Evolutionary conservation across 2,113 vertebrate species (phyloP).

Genomic region (Pteruthius melanotis): DNA sequence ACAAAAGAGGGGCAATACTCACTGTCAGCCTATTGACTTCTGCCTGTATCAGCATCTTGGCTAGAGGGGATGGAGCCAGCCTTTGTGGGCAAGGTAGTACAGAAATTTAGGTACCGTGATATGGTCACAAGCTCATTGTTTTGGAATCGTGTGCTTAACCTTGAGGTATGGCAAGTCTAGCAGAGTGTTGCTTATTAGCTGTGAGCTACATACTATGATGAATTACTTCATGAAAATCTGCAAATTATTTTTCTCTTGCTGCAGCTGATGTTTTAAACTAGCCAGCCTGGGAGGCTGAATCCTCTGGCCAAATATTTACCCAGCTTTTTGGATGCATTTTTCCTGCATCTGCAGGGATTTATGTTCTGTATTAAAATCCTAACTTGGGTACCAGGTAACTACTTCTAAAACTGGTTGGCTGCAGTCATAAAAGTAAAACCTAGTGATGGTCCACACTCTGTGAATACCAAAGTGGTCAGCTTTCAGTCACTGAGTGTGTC

Average conservation of each 20-base stretch:
- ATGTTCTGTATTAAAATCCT: neutral
- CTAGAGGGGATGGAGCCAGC: neutral
- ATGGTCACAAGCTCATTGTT: neutral
- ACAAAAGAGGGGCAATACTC: neutral
- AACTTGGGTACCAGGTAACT: neutral
- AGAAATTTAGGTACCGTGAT: neutral
- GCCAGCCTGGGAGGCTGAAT: neutral
- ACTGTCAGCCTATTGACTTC: neutral
- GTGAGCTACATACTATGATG: neutral
- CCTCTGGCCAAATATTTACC: neutral
- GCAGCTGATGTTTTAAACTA: neutral
- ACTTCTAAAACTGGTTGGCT: neutral
- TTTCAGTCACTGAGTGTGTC: neutral
- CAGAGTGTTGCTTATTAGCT: neutral
- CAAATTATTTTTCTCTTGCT: neutral
- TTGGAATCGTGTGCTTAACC: neutral
- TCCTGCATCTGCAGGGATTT: neutral
- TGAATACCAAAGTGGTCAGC: neutral
- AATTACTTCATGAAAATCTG: neutral
- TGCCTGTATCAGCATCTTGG: neutral
- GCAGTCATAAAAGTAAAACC: neutral
- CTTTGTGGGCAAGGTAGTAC: neutral
- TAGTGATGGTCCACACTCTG: neutral
- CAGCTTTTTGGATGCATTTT: neutral
- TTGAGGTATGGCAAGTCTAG: neutral